A percentile compares a stretch with the other conserved stretches of the same genome.
phyloP scores from a whole-genome alignment of 2,113 vertebrate species.

The Glaucidium brasilianum region DNA sequence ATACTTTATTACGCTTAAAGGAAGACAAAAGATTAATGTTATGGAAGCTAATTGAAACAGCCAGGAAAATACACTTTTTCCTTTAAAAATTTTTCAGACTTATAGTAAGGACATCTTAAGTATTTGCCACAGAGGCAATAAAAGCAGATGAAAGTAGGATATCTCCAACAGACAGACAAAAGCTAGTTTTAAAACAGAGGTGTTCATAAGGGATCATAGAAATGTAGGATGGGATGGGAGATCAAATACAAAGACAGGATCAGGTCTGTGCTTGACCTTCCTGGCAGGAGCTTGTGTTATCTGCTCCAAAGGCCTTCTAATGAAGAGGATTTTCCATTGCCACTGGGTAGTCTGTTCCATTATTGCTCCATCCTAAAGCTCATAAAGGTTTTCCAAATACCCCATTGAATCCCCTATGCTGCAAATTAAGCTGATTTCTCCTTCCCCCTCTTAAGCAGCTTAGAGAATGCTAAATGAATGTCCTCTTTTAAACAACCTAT shows the following conservation, averaged over 20 bases:
- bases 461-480: background rate
- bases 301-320: background rate
- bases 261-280: background rate
- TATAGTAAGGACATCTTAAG: background rate
- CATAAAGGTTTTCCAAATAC: background rate
- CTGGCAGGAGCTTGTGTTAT: background rate
- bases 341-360: background rate
- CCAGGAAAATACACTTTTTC: background rate
- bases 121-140: background rate
- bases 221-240: background rate
- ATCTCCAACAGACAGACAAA: background rate
- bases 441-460: background rate
- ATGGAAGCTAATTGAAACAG: background rate
- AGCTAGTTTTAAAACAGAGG: background rate
- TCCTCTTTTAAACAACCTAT: background rate
- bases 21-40: background rate
- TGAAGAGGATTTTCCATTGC: background rate
- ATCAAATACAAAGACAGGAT: background rate
- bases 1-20: background rate
- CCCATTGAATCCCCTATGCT: background rate
- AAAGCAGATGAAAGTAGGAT: background rate
- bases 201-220: background rate
- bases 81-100: background rate
- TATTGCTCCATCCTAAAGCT: background rate
- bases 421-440: background rate